Evolutionary conservation across 2,888 invertebrate genomes (phyloP), one percentile per base, ranked within the genome.

Genomic region (Nemapogon koenigi): DNA sequence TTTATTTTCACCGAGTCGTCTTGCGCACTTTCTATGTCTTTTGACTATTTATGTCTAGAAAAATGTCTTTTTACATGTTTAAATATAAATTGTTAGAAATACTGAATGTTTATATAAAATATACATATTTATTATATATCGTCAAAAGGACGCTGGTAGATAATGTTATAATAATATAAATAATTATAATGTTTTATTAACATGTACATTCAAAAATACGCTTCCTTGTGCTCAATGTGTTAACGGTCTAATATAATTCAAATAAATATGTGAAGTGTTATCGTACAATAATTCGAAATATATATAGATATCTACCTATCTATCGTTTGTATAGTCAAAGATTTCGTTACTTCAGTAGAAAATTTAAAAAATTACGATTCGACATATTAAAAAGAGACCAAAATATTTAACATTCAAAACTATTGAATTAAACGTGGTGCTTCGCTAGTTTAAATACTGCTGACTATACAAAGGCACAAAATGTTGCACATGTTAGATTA

Each of bases 181-280:
- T 22, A 10, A 7, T 7, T 22, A 7, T 7, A 22, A 22, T 22
- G n/a, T 22, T 8, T 22, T 22, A 7, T 22, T 22, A 6, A 7
- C 8, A 22, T 8, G 22, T 22, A 6, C 22, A 22, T 7, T 8
- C 6, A 7, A 52, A 40, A 55, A 57, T 70, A 73, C 67, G 75
- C 76, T 75, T 78, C 58, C 61, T 62, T 57, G 66, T 75, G 76
- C 76, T 78, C 76, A 78, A 78, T 66, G 67, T 70, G 62, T 50
- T 59, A 64, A 63, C 72, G 73, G 73, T 73, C 73, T 72, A 73
- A 71, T 59, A 43, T 50, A 19, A 4, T 11, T 27, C n/a, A 27
- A 13, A 22, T 27, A 13, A 27, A n/a, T 11, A 27, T 27, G 13
- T 22, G 22, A 10, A 22, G n/a, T n/a, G n/a, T n/a, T n/a, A n/a